Evolutionary conservation across 1,140 invertebrate species (phyloP).

Genomic region (Zaprionus vittiger): DNA sequence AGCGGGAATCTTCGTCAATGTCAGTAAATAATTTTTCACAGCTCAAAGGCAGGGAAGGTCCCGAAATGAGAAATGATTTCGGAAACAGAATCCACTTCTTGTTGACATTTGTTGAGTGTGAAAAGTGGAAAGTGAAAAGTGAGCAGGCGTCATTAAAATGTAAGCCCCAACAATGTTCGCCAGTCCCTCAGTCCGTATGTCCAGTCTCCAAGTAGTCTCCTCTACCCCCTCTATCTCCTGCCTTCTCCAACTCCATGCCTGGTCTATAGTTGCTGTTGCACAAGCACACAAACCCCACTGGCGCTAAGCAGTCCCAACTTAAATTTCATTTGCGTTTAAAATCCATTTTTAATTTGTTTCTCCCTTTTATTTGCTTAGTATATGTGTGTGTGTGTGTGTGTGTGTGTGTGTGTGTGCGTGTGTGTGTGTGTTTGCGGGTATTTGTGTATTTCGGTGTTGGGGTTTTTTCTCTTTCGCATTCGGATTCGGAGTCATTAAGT

Average conservation of each 20-base stretch:
- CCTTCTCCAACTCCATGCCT: not conserved
- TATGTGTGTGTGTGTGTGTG: conserved; percentile 19
- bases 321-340: conserved; percentile 67
- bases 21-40: conserved; percentile 42
- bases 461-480: conserved; percentile 36
- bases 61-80: conserved; percentile 35
- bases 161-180: conserved; percentile 4
- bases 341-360: conserved; percentile 73
- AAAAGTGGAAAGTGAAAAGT: conserved; percentile 42
- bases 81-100: conserved; percentile 14
- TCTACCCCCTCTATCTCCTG: too few species aligned
- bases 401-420: conserved; percentile 20
- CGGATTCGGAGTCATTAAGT: conserved; percentile 70
- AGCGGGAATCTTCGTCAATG: conserved; percentile 42
- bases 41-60: not conserved
- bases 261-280: not conserved
- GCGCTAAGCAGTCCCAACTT: conserved; percentile 32
- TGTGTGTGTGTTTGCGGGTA: conserved; percentile 18
- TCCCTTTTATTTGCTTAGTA: conserved; percentile 19
- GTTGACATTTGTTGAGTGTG: conserved; percentile 41
- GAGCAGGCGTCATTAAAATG: conserved; percentile 42
- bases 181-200: conserved; percentile 3
- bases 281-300: not conserved
- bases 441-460: conserved; percentile 12
- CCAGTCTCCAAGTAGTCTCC: not conserved